Conservation (phyloP, 2,113 vertebrate species). For the Labeo catla region DNA sequence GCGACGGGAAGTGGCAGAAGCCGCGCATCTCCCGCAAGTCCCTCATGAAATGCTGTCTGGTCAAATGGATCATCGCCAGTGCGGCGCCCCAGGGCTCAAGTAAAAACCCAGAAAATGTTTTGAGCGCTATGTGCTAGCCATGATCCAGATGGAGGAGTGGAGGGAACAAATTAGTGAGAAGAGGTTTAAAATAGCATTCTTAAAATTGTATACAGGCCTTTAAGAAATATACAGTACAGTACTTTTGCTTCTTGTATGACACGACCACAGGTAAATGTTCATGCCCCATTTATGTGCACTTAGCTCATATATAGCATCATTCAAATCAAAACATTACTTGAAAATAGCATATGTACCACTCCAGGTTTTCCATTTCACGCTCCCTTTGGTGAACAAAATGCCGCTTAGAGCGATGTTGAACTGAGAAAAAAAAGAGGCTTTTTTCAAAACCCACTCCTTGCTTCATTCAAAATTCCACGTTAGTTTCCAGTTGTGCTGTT, state of each 20-base stretch:
- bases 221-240: not conserved
- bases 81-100: constrained; percentile 83
- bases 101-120: constrained; percentile 47
- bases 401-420: not conserved
- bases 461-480: not conserved
- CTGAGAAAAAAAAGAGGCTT: not conserved
- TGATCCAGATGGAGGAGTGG: constrained; percentile 5
- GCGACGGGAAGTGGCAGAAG: constrained; percentile 79
- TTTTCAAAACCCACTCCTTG: not conserved
- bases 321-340: not conserved
- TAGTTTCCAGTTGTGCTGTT: not conserved
- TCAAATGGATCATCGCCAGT: constrained; percentile 89
- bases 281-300: not conserved
- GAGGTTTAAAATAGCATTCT: not conserved
- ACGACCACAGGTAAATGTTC: not conserved
- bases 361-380: not conserved
- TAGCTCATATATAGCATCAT: not conserved
- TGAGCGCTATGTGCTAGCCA: not conserved
- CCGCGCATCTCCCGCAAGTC: constrained; percentile 79
- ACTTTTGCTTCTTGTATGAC: not conserved
- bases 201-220: not conserved
- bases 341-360: not conserved
- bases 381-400: not conserved
- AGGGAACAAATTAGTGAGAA: not conserved
- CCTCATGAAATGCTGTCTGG: constrained; percentile 87